Conservation (phyloP, 2,797 vertebrate species). For the Pangasius mekongensis region DNA sequence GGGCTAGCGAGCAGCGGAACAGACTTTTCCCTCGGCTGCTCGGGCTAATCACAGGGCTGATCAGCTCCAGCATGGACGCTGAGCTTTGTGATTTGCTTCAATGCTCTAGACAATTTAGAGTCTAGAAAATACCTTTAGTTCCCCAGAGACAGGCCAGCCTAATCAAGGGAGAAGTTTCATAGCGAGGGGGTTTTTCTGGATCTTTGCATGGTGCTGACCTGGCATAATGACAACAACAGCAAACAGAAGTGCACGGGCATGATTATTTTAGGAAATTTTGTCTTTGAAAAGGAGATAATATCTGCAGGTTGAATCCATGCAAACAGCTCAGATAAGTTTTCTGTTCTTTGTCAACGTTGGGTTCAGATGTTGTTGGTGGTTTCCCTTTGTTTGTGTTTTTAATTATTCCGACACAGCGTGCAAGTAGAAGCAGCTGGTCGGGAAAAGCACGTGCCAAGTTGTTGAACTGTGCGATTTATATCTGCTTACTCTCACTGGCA, state of each 20-base stretch:
- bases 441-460: conserved; percentile 56
- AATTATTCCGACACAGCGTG: conserved; percentile 61
- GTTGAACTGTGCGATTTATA: conserved; percentile 40
- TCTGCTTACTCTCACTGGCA: conserved; percentile 55
- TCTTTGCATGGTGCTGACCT: conserved; percentile 9
- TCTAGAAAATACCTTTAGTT: conserved; percentile 66
- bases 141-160: conserved; percentile 7
- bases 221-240: not conserved
- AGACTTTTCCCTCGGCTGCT: conserved; percentile 52
- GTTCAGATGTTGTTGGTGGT: conserved; percentile 38
- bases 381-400: conserved; percentile 61
- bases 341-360: not conserved
- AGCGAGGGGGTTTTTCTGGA: not conserved
- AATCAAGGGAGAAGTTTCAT: conserved; percentile 20
- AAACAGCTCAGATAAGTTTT: not conserved
- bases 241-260: not conserved
- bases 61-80: conserved; percentile 63
- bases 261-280: not conserved
- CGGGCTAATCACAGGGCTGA: conserved; percentile 74
- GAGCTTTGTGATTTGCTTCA: conserved; percentile 70
- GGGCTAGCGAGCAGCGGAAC: conserved; percentile 69
- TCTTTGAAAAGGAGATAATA: not conserved
- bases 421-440: conserved; percentile 68
- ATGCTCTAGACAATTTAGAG: conserved; percentile 76
- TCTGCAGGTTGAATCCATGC: not conserved